Conservation (phyloP, 2,113 vertebrate species). For the Malaclemys terrapin region DNA sequence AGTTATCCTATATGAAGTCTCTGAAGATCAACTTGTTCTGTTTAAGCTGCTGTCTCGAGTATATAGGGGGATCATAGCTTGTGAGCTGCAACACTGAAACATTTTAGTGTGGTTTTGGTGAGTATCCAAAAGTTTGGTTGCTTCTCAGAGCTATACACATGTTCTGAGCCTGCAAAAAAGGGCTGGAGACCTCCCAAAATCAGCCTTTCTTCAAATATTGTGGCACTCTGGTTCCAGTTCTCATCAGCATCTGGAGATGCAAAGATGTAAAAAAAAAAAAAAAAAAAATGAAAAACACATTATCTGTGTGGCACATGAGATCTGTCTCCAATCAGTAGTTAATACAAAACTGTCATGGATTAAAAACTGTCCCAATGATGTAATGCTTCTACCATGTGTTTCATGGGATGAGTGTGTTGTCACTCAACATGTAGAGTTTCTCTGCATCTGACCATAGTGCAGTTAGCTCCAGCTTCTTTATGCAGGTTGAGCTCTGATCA, state of each 20-base stretch:
- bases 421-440: slow-evolving; percentile 18
- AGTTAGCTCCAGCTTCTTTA: slow-evolving; percentile 17
- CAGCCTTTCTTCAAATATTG: background rate
- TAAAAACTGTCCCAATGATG: background rate
- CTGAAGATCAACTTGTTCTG: background rate
- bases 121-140: background rate
- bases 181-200: background rate
- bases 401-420: background rate
- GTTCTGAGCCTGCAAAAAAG: background rate
- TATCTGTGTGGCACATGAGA: background rate
- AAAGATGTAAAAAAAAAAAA: background rate
- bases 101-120: background rate
- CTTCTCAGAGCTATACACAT: background rate
- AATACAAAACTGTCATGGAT: slow-evolving; percentile 25
- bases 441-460: slow-evolving; percentile 13
- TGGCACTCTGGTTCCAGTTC: background rate
- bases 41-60: background rate
- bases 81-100: background rate
- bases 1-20: background rate
- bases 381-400: slow-evolving; percentile 20
- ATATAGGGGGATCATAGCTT: background rate
- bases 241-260: background rate
- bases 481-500: slow-evolving; percentile 6
- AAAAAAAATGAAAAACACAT: background rate
- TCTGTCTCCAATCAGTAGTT: background rate